Conservation (phyloP, 2,888 invertebrate species). For the Labia minor region DNA sequence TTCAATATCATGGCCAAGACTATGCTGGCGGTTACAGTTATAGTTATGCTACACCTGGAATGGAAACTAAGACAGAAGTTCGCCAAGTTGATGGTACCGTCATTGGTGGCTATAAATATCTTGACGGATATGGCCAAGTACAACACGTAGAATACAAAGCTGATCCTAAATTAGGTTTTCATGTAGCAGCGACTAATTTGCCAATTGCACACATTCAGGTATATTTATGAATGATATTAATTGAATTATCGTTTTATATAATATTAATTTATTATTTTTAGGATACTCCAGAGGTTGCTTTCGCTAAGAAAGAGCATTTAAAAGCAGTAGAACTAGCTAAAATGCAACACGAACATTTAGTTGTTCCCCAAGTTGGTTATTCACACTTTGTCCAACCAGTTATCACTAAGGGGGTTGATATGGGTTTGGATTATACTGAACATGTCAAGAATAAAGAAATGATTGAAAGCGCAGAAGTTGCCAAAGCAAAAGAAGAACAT, state of each 20-base stretch:
- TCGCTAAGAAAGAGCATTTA: neutral
- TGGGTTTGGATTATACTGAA: neutral
- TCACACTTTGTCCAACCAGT: neutral
- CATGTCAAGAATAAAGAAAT: conserved; percentile 22
- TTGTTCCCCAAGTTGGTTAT: neutral
- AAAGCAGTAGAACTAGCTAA: neutral
- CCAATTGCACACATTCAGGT: conserved; percentile 32
- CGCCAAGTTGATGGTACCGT: conserved; percentile 36
- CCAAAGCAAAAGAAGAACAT: conserved; percentile 28
- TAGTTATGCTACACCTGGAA: no score
- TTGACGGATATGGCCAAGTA: conserved; percentile 37
- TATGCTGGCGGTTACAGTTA: no score
- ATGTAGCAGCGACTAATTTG: conserved; percentile 38
- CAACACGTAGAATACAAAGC: conserved; percentile 39
- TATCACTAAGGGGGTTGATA: neutral
- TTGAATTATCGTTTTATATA: no score
- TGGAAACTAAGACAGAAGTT: no score
- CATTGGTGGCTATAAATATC: conserved; percentile 38
- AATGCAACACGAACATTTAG: neutral
- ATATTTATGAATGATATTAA: no score
- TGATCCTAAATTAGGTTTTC: conserved; percentile 37
- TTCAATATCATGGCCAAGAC: no score
- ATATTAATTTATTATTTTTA: no score
- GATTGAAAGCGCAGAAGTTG: conserved; percentile 29
- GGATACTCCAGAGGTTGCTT: neutral